Evolutionary conservation across 2,888 invertebrate genomes (phyloP), one percentile per base, ranked within the genome.

Genomic region (Microctonus hyperodae): DNA sequence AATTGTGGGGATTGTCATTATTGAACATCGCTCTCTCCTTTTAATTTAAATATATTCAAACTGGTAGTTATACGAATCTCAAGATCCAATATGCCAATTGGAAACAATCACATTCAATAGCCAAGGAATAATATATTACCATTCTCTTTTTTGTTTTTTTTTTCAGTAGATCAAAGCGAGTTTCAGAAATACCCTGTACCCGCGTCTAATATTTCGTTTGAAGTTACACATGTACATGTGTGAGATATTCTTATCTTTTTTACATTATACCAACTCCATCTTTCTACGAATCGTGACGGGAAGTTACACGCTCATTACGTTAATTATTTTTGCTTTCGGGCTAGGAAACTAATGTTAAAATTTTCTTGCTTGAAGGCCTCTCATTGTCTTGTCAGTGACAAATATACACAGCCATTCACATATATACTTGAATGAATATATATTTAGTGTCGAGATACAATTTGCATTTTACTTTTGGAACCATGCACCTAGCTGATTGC

Each of bases 291-390:
- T 60, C 60, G 60, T 60, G 55, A 60, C 33, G 44, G 28, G 23
- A 65, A 55, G 55, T 60, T 44, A 60, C 22, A 55, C 60, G 53
- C 60, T 59, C 59, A 65, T 65, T 65, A 65, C 37, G 58, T 65
- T 65, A 60, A 60, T 65, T 55, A 61, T 56, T 60, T 55, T 53
- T 23, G 65, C 60, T 65, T 55, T 48, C 31, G 48, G 60, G 44
- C 28, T 16, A 28, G n/a, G 13, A 44, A 40, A 60, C 51, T 25
- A 33, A 61, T 31, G 22, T 61, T 61, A 20, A 48, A 22, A 25
- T 13, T n/a, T 13, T n/a, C n/a, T 51, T 13, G 40, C 22, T 20
- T n/a, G n/a, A 22, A 22, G 50, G 51, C 61, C 31, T 61, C 16
- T 35, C 20, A 16, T 28, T 50, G 33, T 16, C 51, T 31, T 55